Evolutionary conservation across 2,888 invertebrate genomes (phyloP), one percentile per base, ranked within the genome.

Genomic region (Allolobophora icterica): DNA sequence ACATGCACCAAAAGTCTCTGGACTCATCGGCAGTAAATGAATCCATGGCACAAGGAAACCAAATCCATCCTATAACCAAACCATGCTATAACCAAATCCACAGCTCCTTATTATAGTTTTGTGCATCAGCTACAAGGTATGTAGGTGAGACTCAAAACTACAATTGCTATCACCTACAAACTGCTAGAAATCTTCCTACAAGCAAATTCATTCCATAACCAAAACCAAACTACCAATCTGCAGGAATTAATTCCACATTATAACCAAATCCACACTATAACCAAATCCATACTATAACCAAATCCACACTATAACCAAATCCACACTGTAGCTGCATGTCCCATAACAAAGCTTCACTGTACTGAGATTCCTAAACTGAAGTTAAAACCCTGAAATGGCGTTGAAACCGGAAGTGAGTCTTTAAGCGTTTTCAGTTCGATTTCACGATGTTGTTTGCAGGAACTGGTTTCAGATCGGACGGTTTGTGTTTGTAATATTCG

Each of bases 401-500:
- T 71, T 13, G 71, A 71, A 71, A n/a, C 71, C 13, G 71, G 71
- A n/a, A 71, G 30, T 8, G 71, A 71, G n/a, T 30, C 30, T 30
- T 71, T 71, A 30, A 2, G 71, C 5, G 30, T 71, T 52, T 71
- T 71, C 71, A 71, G 71, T n/a, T 71, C n/a, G n/a, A 71, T 71
- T 71, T 71, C n/a, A 11, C 0, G 30, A n/a, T n/a, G n/a, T 58
- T 58, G 58, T 30, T 21, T 17, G 5, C 17, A 84, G 33, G 30
- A 38, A 84, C 35, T 40, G 84, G 84, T 84, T 90, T 33, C 33
- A 35, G 38, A 34, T 90, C 35, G 19, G 42, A 90, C 11, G 91
- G 90, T 35, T 90, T 92, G 90, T 42, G 90, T 34, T 92, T 92
- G 91, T 90, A 92, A 89, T 91, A 92, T 38, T 92, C 92, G 2